Evolutionary conservation across 2,888 invertebrate genomes (phyloP).

Genomic region (Aleiodes testaceus): DNA sequence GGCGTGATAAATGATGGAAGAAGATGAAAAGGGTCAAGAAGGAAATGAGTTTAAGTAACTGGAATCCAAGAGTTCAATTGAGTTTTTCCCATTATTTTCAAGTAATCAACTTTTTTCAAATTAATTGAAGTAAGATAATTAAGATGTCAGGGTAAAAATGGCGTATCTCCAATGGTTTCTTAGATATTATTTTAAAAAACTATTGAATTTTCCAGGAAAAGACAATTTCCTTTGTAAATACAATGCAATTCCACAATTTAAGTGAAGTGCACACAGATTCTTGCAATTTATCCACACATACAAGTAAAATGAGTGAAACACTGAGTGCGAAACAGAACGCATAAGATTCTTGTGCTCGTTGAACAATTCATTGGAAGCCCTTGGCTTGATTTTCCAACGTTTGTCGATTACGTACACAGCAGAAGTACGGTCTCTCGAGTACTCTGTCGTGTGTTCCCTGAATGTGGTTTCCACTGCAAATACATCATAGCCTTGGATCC

Average conservation of each 20-base stretch:
- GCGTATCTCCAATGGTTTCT: not conserved
- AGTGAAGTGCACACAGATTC: constrained; percentile 20
- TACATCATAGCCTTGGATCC: constrained; percentile 9
- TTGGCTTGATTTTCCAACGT: constrained; percentile 32
- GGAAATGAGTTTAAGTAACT: too few relatives aligned
- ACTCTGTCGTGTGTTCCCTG: constrained; percentile 9
- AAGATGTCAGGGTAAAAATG: too few relatives aligned
- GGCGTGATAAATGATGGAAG: too few relatives aligned
- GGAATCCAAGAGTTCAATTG: too few relatives aligned
- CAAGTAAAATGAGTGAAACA: constrained; percentile 4
- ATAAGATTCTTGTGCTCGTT: constrained; percentile 28
- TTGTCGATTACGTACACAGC: constrained; percentile 32
- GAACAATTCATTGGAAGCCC: constrained; percentile 31
- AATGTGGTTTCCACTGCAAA: constrained; percentile 20
- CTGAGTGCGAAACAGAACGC: not conserved
- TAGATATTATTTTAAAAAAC: too few relatives aligned
- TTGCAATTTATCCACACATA: constrained; percentile 15
- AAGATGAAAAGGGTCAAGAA: too few relatives aligned
- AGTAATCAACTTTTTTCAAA: too few relatives aligned
- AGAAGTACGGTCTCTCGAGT: constrained; percentile 17
- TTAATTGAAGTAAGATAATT: too few relatives aligned
- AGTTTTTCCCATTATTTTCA: too few relatives aligned
- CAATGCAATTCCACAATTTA: constrained; percentile 6
- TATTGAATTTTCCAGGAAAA: too few relatives aligned
- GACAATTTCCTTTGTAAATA: not conserved